Percentiles rank a stretch among this genome's conserved stretches.
These are phyloP conservation scores for Luscinia megarhynchos DNA, from an alignment of 2,797 vertebrate species.

Conservation along the genomic window DNA sequence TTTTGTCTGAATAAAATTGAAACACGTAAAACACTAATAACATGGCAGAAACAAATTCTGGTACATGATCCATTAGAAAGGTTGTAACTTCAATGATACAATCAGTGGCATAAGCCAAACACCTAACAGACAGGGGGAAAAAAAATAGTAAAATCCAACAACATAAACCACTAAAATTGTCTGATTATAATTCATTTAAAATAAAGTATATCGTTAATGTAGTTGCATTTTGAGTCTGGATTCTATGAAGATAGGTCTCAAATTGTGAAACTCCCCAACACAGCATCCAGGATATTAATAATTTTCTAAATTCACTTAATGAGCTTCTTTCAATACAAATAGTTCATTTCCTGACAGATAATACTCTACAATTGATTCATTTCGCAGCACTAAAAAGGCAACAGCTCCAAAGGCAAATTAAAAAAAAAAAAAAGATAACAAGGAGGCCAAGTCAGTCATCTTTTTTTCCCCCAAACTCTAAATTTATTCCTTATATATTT, in stretches of 20 bases:
- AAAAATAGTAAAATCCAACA: not conserved
- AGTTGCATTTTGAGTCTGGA: not conserved
- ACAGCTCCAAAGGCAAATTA: slow-evolving; percentile 11
- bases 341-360: slow-evolving; percentile 36
- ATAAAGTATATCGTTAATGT: not conserved
- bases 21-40: not conserved
- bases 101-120: not conserved
- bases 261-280: not conserved
- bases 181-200: not conserved
- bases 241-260: not conserved
- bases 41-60: not conserved
- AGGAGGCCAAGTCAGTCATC: not conserved
- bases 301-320: slow-evolving; percentile 5
- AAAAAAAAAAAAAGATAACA: not conserved
- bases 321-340: slow-evolving; percentile 17
- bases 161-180: not conserved
- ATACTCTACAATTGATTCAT: slow-evolving; percentile 43
- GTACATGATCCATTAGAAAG: not conserved
- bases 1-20: not conserved
- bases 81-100: not conserved
- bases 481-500: not conserved
- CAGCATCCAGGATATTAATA: not conserved
- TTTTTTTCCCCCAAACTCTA: not conserved
- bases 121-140: not conserved
- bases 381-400: slow-evolving; percentile 27